Conservation (phyloP, 1,140 invertebrate species). For the Macrotrachela quadricornifera region DNA sequence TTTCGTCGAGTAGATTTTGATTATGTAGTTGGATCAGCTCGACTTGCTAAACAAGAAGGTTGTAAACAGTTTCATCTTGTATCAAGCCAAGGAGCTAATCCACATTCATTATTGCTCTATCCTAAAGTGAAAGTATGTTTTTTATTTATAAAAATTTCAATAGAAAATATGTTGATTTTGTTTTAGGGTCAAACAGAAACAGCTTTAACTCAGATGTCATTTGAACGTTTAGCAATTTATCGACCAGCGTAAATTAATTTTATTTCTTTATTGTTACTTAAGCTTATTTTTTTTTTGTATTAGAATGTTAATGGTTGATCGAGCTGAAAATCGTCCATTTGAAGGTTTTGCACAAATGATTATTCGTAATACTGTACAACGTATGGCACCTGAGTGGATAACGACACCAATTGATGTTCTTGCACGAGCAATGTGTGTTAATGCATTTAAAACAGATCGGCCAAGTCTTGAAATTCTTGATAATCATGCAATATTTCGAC, state of each 20-base stretch:
- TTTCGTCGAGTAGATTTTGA: slow-evolving; percentile 34
- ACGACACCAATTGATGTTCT: slow-evolving; percentile 18
- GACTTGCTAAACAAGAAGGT: slow-evolving; percentile 30
- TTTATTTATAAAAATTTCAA: no score
- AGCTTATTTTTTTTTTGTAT: no score
- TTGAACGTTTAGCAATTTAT: no score
- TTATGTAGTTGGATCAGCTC: slow-evolving; percentile 34
- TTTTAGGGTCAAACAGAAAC: neutral
- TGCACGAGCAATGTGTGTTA: slow-evolving; percentile 21
- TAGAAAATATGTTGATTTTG: no score
- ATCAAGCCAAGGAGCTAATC: slow-evolving; percentile 28
- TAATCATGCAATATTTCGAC: no score
- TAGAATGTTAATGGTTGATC: no score
- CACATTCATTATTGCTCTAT: slow-evolving; percentile 25
- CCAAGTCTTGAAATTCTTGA: no score
- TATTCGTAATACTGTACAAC: slow-evolving; percentile 9
- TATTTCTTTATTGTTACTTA: no score
- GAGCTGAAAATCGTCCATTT: no score
- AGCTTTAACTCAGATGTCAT: no score
- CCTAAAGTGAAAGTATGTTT: slow-evolving; percentile 15
- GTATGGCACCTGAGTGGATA: slow-evolving; percentile 21
- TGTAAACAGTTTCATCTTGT: slow-evolving; percentile 34
- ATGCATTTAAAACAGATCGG: neutral
- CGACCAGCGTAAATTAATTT: no score
- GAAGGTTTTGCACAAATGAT: no score